Conservation (phyloP, 2,888 invertebrate species). For the Lymantria monacha region DNA sequence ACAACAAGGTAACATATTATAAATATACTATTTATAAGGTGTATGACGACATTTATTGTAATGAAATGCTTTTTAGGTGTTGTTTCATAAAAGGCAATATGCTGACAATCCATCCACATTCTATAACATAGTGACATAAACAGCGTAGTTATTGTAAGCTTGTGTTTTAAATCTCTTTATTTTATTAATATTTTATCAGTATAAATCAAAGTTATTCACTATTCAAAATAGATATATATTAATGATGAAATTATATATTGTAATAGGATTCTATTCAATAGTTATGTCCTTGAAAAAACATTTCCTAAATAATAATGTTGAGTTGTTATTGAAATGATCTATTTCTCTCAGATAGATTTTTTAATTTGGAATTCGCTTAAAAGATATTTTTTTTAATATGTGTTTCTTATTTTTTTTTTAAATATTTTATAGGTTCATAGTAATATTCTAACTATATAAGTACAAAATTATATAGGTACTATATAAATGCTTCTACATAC, state of each 20-base stretch:
- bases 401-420: too few species aligned
- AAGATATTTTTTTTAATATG: too few species aligned
- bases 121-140: conserved; percentile 18
- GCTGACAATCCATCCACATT: conserved; percentile 60
- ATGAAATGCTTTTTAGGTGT: conserved; percentile 40
- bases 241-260: conserved; percentile 8
- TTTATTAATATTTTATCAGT: neutral
- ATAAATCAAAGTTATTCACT: too few species aligned
- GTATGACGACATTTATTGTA: conserved; percentile 30
- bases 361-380: too few species aligned
- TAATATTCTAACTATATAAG: too few species aligned
- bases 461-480: too few species aligned
- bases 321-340: neutral
- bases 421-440: too few species aligned
- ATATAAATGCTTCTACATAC: too few species aligned
- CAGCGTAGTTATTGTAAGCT: conserved; percentile 4
- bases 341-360: neutral
- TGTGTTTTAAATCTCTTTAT: neutral
- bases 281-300: conserved; percentile 29
- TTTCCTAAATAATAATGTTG: conserved; percentile 12
- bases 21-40: conserved; percentile 41
- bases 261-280: conserved; percentile 25
- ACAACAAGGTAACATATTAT: conserved; percentile 61
- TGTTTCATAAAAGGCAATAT: conserved; percentile 37
- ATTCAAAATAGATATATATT: neutral